A percentile compares a stretch with the other conserved stretches of the same genome.
Evolutionary conservation across 2,113 vertebrate genomes (phyloP).

Genomic region (Rhabdornis inornatus): DNA sequence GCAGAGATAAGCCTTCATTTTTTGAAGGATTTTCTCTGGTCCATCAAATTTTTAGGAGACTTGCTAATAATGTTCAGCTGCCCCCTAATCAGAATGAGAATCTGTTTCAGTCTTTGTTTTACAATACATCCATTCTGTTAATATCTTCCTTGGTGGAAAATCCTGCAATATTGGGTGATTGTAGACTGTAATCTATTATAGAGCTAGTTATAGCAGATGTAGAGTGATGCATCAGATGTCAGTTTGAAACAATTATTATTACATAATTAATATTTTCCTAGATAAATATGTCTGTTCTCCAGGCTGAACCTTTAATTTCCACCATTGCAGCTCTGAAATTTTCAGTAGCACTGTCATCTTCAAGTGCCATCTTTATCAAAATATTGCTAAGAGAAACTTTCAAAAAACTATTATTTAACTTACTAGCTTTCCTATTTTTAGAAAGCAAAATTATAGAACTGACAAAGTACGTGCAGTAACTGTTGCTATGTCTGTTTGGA

Average conservation of each 20-base stretch:
- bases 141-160: background rate
- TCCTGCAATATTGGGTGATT: background rate
- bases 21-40: background rate
- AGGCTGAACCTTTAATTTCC: background rate
- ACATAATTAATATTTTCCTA: background rate
- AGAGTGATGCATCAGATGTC: background rate
- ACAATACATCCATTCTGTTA: background rate
- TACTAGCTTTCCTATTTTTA: background rate
- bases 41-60: background rate
- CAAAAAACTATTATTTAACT: background rate
- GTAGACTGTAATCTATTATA: background rate
- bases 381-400: background rate
- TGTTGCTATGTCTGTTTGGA: constrained; percentile 17
- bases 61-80: background rate
- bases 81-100: background rate
- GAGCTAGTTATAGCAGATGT: background rate
- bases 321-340: background rate
- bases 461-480: background rate
- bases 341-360: background rate
- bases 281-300: background rate
- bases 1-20: background rate
- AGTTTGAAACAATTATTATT: background rate
- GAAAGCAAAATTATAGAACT: constrained; percentile 13
- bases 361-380: constrained; percentile 24
- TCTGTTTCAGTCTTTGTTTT: background rate